phyloP scores from a whole-genome alignment of 1,140 invertebrate species.

The Aphelenchoides besseyi region DNA sequence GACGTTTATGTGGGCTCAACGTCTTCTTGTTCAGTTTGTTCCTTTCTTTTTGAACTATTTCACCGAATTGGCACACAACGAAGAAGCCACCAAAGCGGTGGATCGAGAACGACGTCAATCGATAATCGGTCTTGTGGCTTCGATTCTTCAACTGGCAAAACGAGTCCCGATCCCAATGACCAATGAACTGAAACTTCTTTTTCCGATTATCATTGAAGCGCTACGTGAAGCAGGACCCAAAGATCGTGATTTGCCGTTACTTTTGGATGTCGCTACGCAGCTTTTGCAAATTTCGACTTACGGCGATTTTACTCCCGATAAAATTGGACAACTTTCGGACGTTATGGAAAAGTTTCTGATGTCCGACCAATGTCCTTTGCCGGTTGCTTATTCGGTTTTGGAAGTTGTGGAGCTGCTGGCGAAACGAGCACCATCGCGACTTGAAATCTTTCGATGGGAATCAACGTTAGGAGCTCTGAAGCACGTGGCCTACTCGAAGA shows the following conservation, averaged over 20 bases:
- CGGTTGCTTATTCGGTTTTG: conserved; percentile 1
- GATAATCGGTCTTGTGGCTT: neutral
- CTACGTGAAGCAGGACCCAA: neutral
- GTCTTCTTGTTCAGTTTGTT: conserved; percentile 26
- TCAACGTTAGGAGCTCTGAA: conserved; percentile 3
- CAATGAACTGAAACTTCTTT: conserved; percentile 13
- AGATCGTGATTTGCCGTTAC: neutral
- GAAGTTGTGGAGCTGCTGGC: conserved; percentile 19
- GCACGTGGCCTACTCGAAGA: conserved; percentile 10
- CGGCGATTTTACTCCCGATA: neutral
- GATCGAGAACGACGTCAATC: neutral
- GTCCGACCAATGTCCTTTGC: neutral
- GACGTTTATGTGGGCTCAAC: conserved; percentile 20
- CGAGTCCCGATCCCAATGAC: conserved; percentile 12
- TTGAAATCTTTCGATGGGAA: conserved; percentile 14
- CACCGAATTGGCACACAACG: neutral
- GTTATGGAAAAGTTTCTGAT: conserved; percentile 1
- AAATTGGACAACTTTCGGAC: neutral
- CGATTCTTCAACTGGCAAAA: conserved; percentile 11
- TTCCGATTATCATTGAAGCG: conserved; percentile 5
- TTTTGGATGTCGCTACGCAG: neutral
- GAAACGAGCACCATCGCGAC: conserved; percentile 4
- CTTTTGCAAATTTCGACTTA: conserved; percentile 1
- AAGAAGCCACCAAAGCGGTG: neutral
- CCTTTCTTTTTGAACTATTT: conserved; percentile 21